phyloP scores from a whole-genome alignment of 2,113 vertebrate species.

The Cyprinus carpio region DNA sequence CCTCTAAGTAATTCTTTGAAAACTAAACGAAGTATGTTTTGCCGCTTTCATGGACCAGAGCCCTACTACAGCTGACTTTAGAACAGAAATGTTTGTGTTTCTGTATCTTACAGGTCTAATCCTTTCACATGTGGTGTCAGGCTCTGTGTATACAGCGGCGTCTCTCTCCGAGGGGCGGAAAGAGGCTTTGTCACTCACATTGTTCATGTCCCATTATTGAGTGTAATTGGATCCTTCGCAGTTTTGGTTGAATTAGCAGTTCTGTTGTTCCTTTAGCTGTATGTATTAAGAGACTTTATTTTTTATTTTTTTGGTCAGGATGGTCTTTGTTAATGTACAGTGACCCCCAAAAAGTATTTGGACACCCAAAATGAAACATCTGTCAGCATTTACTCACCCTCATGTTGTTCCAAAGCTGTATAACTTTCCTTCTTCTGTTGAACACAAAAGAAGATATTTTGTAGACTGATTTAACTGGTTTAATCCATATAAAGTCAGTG shows the following conservation, averaged over 20 bases:
- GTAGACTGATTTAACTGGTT: not conserved
- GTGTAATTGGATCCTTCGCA: constrained; percentile 28
- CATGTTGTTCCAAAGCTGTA: not conserved
- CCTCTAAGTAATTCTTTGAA: constrained; percentile 46
- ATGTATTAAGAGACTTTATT: constrained; percentile 1
- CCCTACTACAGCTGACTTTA: constrained; percentile 15
- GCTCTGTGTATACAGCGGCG: not conserved
- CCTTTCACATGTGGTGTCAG: constrained; percentile 43
- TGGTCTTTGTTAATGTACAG: constrained; percentile 14
- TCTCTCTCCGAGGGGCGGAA: not conserved
- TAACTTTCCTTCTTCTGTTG: not conserved
- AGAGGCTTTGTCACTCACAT: constrained; percentile 31
- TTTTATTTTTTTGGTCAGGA: not conserved
- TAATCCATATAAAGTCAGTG: not conserved
- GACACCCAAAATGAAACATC: not conserved
- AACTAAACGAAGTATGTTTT: constrained; percentile 1
- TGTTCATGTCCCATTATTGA: constrained; percentile 37
- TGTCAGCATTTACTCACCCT: not conserved
- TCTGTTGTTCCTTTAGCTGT: constrained; percentile 21
- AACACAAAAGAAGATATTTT: not conserved
- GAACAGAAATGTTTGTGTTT: constrained; percentile 8
- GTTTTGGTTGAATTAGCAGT: not conserved
- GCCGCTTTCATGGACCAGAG: not conserved
- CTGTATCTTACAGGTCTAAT: constrained; percentile 8
- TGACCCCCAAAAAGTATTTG: not conserved